These are phyloP conservation scores for Trissonchulus latispiculum DNA, from an alignment of 2,888 invertebrate species.

Conservation along the genomic window DNA sequence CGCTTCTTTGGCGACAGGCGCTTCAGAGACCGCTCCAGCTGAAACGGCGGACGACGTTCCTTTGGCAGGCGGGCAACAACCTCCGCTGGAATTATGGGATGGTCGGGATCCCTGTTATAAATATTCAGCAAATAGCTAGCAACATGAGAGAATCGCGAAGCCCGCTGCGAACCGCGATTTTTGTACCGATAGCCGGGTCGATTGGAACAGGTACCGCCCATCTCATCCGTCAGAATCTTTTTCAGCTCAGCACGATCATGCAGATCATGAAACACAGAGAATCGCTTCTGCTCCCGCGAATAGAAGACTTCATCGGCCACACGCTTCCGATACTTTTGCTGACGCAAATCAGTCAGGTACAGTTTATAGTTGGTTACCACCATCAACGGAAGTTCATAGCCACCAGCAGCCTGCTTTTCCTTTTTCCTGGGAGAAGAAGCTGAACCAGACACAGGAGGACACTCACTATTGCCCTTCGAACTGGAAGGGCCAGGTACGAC, in stretches of 20 bases:
- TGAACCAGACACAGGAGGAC: too few relatives aligned
- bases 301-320: background rate
- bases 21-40: background rate
- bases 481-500: too few relatives aligned
- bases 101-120: background rate
- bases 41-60: background rate
- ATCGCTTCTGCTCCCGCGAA: background rate
- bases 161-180: background rate
- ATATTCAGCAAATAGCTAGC: slow-evolving; percentile 8
- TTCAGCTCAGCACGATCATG: background rate
- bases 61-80: too few relatives aligned
- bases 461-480: too few relatives aligned
- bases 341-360: background rate
- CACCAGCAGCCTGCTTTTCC: background rate
- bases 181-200: background rate
- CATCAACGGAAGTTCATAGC: background rate
- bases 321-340: background rate
- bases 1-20: background rate
- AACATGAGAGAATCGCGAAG: background rate
- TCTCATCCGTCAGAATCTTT: background rate
- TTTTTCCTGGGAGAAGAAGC: too few relatives aligned
- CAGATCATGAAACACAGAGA: background rate
- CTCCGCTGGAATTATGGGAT: background rate
- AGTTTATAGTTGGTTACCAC: background rate
- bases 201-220: background rate